Conservation (phyloP, 2,888 invertebrate species). For the Pheosia gnoma region DNA sequence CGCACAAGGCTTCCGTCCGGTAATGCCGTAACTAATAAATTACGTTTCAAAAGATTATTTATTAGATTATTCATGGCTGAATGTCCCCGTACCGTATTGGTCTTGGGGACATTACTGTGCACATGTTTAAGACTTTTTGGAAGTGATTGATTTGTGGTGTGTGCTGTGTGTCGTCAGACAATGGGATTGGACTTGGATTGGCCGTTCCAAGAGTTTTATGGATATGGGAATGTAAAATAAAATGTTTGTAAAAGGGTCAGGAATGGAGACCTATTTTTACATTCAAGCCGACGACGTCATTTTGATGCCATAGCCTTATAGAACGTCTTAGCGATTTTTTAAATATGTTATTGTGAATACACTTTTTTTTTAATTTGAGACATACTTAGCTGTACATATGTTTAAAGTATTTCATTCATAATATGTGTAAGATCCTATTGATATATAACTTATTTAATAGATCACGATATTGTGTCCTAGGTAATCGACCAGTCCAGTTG, state of each 20-base stretch:
- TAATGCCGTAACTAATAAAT: conserved; percentile 79
- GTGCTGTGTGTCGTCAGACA: conserved; percentile 39
- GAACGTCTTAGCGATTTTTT: too few species aligned
- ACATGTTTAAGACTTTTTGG: conserved; percentile 52
- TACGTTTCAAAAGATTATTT: conserved; percentile 81
- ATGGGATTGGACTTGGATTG: conserved; percentile 33
- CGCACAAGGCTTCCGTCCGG: conserved; percentile 74
- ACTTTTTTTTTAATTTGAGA: too few species aligned
- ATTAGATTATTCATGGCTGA: conserved; percentile 81
- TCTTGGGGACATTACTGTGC: conserved; percentile 66
- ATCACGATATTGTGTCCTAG: too few species aligned
- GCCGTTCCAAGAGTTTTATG: conserved; percentile 35
- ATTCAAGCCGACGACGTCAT: too few species aligned
- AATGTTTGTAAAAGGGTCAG: background rate
- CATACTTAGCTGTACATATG: too few species aligned
- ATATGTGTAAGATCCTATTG: too few species aligned
- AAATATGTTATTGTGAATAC: too few species aligned
- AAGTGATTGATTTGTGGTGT: conserved; percentile 75
- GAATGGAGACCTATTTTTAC: background rate
- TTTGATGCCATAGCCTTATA: too few species aligned
- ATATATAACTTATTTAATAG: background rate
- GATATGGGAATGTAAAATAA: background rate
- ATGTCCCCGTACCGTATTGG: conserved; percentile 75
- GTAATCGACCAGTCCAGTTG: too few species aligned
- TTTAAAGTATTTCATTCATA: too few species aligned